Evolutionary conservation across 2,113 vertebrate species (phyloP).

Genomic region (Vulpes lagopus): DNA sequence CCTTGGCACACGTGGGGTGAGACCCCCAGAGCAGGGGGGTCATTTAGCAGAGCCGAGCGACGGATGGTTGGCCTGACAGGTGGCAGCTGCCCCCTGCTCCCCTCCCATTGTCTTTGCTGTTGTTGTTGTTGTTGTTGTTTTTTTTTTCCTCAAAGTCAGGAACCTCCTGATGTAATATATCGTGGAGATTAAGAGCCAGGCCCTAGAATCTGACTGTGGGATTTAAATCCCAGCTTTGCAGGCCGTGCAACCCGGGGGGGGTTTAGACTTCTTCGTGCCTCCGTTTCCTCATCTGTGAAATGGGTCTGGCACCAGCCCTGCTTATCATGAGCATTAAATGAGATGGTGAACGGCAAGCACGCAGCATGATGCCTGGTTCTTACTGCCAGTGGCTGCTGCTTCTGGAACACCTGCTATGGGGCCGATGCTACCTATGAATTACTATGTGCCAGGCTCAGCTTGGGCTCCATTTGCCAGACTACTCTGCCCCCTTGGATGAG

Average conservation of each 20-base stretch:
- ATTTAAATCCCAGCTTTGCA: background rate
- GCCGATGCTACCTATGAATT: fast-evolving
- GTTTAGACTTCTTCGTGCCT: background rate
- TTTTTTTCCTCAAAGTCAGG: background rate
- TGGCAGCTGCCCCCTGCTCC: fast-evolving
- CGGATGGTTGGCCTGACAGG: fast-evolving
- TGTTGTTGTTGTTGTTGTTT: background rate
- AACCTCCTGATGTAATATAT: fast-evolving
- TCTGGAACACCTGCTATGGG: background rate
- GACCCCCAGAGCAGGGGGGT: background rate
- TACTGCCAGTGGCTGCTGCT: fast-evolving
- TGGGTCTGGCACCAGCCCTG: too few species aligned
- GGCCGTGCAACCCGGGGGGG: background rate
- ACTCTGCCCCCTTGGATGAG: background rate
- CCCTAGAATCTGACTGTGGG: background rate
- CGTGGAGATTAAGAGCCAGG: fast-evolving
- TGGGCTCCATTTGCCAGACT: background rate
- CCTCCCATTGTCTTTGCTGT: background rate
- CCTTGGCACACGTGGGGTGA: too few species aligned
- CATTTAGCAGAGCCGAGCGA: background rate
- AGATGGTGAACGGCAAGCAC: background rate
- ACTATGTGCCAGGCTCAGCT: fast-evolving
- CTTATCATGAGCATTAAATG: fast-evolving
- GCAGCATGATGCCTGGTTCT: background rate
- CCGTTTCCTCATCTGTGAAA: background rate